Percentiles rank a stretch among this genome's conserved stretches.
Evolutionary conservation across 2,888 invertebrate genomes (phyloP).

Genomic region (Eupithecia pulchellata): DNA sequence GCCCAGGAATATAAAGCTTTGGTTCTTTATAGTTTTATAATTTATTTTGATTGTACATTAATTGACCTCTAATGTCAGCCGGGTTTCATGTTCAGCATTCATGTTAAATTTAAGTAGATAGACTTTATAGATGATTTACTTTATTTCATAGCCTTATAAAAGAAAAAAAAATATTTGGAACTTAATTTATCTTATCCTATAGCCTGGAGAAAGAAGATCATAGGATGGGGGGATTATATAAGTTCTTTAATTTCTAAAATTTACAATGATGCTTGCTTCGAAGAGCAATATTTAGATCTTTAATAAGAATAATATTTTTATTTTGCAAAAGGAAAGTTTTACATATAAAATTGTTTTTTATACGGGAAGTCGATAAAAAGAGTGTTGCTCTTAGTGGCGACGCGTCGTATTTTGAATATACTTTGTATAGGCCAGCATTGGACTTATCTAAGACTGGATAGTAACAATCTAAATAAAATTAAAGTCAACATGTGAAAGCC

Average conservation of each 20-base stretch:
- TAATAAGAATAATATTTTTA: constrained; percentile 7
- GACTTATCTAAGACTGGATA: neutral
- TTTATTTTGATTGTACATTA: neutral
- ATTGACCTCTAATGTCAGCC: neutral
- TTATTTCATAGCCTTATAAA: too few species aligned
- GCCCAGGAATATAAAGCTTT: constrained; percentile 11
- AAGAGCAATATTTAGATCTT: neutral
- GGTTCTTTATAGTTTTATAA: neutral
- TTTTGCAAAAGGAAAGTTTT: neutral
- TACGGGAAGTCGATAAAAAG: neutral
- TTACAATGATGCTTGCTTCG: neutral
- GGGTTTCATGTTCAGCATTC: neutral
- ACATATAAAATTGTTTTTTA: neutral
- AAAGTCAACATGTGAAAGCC: neutral
- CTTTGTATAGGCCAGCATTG: neutral
- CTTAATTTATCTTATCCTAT: too few species aligned
- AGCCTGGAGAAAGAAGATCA: too few species aligned
- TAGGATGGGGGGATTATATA: constrained; percentile 19
- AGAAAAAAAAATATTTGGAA: too few species aligned
- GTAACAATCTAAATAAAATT: neutral
- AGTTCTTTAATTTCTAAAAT: constrained; percentile 16
- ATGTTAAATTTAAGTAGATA: neutral
- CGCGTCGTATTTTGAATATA: too few species aligned
- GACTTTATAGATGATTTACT: neutral
- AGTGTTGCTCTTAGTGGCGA: neutral